Evolutionary conservation across 2,888 invertebrate genomes (phyloP).

Genomic region (Acronicta psi): DNA sequence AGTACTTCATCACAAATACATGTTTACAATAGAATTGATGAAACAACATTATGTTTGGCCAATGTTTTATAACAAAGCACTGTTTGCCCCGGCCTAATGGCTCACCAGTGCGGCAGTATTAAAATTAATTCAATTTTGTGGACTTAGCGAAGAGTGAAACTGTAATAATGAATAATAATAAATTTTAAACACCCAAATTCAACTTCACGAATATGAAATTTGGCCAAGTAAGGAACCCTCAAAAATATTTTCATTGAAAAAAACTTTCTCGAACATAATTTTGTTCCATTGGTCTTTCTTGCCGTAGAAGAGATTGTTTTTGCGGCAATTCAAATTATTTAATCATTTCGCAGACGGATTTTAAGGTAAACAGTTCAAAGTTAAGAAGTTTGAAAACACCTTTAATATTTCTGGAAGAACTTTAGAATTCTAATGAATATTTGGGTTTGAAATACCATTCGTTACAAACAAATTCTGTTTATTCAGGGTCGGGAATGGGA

Average conservation of each 20-base stretch:
- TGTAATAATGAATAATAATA: conserved; percentile 38
- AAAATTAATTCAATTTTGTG: conserved; percentile 42
- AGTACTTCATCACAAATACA: conserved; percentile 18
- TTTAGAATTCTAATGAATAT: conserved; percentile 23
- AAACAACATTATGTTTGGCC: conserved; percentile 30
- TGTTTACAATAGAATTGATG: conserved; percentile 39
- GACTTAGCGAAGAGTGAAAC: conserved; percentile 25
- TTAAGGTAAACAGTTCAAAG: conserved; percentile 35
- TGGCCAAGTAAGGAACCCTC: conserved; percentile 18
- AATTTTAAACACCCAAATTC: conserved; percentile 28
- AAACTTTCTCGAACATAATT: conserved; percentile 44
- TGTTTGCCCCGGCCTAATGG: conserved; percentile 37
- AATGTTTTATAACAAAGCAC: conserved; percentile 21
- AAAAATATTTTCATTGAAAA: conserved; percentile 45
- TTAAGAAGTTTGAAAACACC: conserved; percentile 35
- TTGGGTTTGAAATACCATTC: conserved; percentile 22
- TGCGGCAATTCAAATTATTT: conserved; percentile 42
- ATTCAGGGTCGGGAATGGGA: conserved; percentile 74
- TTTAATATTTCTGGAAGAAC: conserved; percentile 29
- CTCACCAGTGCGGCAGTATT: conserved; percentile 16
- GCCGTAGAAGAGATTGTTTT: conserved; percentile 16
- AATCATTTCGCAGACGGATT: conserved; percentile 38
- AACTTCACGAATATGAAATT: conserved; percentile 45
- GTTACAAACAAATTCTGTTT: conserved; percentile 31
- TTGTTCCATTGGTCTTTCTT: conserved; percentile 40